Evolutionary conservation across 2,888 invertebrate species (phyloP), one percentile per base, ranked within the genome.

Genomic region (Desoria tigrina): DNA sequence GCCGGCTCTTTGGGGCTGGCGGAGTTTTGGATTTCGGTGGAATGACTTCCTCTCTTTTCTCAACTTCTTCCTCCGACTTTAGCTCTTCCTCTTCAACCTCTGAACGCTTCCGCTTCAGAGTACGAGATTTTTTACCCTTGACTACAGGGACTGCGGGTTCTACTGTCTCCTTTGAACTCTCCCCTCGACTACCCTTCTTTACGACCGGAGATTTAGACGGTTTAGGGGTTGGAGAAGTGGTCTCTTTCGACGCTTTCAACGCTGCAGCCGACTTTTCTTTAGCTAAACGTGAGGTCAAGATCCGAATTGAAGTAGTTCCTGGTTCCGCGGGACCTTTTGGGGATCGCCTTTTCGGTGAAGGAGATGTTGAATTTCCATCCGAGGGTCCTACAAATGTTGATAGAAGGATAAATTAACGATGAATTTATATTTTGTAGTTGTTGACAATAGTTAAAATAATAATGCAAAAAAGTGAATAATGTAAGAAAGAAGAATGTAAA

Each of bases 241-340:
- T 57, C 14, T 61, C 39, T 51, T 61, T 59, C 24, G 63, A 50
- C 23, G 50, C 53, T 24, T 16, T 23, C 21, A 62, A 16, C 21
- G 60, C 26, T 39, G 39, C n/a, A 18, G 11, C 32, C 11, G 61
- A 63, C 18, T 57, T 42, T 58, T 69, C 69, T 58, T 69, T 69
- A 9, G 69, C 69, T 39, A 63, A 57, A 27, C 69, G 55, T 9
- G 69, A 65, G 54, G 66, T 69, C 21, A 66, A 65, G 16, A 63
- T 54, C 28, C 69, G 63, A 6, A 66, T 24, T 9, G 69, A 66
- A 2, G 66, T 66, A 39, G 63, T 63, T 42, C 64, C 60, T 32
- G 55, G 11, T 42, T 63, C 9, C n/a, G 6, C 51, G 4, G 21
- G 51, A 49, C 14, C 55, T 39, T 68, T 63, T 18, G 63, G 61